phyloP scores from a whole-genome alignment of 2,797 vertebrate species.

The Megalops cyprinoides region DNA sequence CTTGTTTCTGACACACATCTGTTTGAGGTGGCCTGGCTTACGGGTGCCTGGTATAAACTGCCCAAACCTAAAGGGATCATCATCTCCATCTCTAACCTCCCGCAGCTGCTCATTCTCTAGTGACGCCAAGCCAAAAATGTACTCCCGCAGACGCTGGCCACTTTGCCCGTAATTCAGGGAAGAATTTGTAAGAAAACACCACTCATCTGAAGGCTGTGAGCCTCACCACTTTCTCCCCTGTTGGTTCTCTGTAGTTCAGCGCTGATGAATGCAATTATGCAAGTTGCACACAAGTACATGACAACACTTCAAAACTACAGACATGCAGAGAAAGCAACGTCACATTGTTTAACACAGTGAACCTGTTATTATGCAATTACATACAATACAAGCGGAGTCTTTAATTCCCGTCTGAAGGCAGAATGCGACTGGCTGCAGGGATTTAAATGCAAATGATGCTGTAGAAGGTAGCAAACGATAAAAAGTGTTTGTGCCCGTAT shows the following conservation, averaged over 20 bases:
- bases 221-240: neutral
- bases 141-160: neutral
- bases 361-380: neutral
- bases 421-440: neutral
- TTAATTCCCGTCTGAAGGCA: neutral
- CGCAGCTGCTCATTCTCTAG: neutral
- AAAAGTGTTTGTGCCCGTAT: conserved; percentile 29
- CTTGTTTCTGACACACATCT: too few relatives aligned
- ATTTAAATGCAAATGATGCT: conserved; percentile 14
- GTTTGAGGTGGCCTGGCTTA: too few relatives aligned
- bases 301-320: neutral
- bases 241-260: too few relatives aligned
- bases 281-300: neutral
- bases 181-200: neutral
- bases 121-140: neutral
- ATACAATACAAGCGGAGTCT: neutral
- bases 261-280: neutral
- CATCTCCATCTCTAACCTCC: neutral
- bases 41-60: too few relatives aligned
- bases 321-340: neutral
- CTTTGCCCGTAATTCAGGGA: neutral
- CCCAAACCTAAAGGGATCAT: too few relatives aligned
- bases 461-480: conserved; percentile 34
- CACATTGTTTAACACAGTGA: neutral
- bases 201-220: neutral